Conservation (phyloP, 2,888 invertebrate genomes). For the Ctena decussata region DNA sequence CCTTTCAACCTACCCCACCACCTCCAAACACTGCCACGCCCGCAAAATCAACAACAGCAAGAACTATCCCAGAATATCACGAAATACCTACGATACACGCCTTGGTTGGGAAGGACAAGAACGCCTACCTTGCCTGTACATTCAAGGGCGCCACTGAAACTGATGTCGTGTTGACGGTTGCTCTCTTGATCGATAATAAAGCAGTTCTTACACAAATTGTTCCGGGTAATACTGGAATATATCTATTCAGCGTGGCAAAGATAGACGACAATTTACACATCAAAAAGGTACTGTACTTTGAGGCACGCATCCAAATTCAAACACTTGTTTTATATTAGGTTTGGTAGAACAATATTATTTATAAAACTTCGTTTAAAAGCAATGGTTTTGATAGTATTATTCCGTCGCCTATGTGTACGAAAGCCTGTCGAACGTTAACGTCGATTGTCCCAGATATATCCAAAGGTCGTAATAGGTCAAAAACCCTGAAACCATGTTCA, state of each 20-base stretch:
- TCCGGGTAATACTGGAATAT: conserved; percentile 50
- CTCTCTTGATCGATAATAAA: conserved; percentile 55
- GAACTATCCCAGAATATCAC: conserved; percentile 60
- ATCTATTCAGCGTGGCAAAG: conserved; percentile 60
- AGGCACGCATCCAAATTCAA: too few relatives aligned
- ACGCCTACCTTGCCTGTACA: conserved; percentile 66
- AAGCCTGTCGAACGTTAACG: too few relatives aligned
- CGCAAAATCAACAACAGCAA: conserved; percentile 25
- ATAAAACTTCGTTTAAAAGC: too few relatives aligned
- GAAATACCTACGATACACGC: conserved; percentile 51
- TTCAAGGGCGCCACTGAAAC: conserved; percentile 47
- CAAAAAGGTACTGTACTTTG: conserved; percentile 71
- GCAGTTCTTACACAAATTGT: conserved; percentile 44
- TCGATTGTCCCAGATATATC: too few relatives aligned
- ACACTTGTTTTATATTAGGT: too few relatives aligned
- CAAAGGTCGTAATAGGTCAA: too few relatives aligned
- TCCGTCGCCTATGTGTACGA: too few relatives aligned
- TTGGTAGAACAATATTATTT: too few relatives aligned
- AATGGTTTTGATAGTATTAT: too few relatives aligned
- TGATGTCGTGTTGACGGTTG: conserved; percentile 60
- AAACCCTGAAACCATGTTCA: too few relatives aligned
- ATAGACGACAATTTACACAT: conserved; percentile 63
- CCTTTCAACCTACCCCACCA: conserved; percentile 18
- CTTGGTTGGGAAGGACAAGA: conserved; percentile 50
- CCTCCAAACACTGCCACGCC: conserved; percentile 34